These are phyloP conservation scores for Pelochelys cantorii DNA, from an alignment of 2,797 vertebrate species.

Conservation along the genomic window DNA sequence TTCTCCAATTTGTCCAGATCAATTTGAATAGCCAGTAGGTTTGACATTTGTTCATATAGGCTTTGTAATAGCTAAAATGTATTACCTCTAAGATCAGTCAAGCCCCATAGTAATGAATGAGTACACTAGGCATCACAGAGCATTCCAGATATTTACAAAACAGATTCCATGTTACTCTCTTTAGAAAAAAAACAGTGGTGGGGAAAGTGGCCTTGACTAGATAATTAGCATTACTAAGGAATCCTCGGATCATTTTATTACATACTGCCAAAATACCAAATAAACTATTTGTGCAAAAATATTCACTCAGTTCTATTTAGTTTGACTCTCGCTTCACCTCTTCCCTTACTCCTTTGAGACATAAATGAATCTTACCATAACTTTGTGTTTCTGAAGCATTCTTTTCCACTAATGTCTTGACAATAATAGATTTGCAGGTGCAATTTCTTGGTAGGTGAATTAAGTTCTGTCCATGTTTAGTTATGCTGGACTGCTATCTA, in stretches of 20 bases:
- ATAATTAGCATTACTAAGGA: background rate
- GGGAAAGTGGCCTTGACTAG: background rate
- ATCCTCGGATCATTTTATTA: background rate
- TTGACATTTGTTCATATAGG: background rate
- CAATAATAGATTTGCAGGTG: background rate
- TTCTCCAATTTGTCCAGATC: no score
- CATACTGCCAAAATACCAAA: background rate
- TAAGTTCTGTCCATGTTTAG: background rate
- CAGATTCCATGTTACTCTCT: background rate
- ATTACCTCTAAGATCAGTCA: background rate
- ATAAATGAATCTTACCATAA: background rate
- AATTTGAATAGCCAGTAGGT: accelerated
- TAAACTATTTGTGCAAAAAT: background rate
- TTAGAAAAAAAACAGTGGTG: background rate
- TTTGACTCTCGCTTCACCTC: background rate
- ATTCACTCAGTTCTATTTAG: background rate
- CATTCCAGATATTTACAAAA: background rate
- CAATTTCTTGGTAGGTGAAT: background rate
- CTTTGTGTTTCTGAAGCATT: background rate
- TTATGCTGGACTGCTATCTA: background rate
- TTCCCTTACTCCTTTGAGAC: background rate
- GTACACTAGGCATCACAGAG: background rate
- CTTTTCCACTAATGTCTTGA: background rate
- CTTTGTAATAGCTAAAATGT: background rate
- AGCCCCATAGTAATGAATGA: background rate